These are phyloP conservation scores for Nasonia vitripennis DNA, from an alignment of 1,140 invertebrate species.

Conservation along the genomic window DNA sequence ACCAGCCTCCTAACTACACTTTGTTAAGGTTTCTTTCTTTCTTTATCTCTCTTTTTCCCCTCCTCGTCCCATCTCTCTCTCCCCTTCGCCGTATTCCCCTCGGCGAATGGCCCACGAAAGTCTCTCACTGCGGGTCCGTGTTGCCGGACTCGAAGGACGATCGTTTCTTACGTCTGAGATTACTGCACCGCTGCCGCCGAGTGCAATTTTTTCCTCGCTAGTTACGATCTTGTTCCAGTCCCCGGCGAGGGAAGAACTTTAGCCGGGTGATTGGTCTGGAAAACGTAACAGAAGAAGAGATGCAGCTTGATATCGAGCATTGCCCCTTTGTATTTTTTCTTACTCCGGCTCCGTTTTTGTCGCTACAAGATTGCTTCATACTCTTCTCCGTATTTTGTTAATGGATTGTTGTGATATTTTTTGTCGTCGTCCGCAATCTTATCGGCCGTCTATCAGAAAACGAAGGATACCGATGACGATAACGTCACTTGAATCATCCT, in stretches of 20 bases:
- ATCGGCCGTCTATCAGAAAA: background rate
- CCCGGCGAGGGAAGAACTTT: background rate
- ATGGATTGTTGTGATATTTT: background rate
- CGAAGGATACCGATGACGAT: too few relatives aligned
- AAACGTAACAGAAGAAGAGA: slow-evolving; percentile 1
- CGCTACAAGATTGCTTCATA: background rate
- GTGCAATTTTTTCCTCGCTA: background rate
- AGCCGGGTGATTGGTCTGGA: background rate
- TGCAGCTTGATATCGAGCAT: background rate
- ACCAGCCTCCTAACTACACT: slow-evolving; percentile 33
- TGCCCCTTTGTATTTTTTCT: background rate
- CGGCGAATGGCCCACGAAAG: slow-evolving; percentile 41
- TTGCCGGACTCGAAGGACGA: slow-evolving; percentile 31
- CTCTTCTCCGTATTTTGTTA: background rate
- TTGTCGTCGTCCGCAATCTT: background rate
- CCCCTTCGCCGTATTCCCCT: slow-evolving; percentile 7
- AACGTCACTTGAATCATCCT: background rate
- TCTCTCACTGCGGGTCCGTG: background rate
- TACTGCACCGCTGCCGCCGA: background rate
- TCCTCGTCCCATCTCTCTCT: background rate
- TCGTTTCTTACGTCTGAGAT: slow-evolving; percentile 21
- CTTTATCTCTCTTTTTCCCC: slow-evolving; percentile 27
- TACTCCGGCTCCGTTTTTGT: background rate
- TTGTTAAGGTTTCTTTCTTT: slow-evolving; percentile 41
- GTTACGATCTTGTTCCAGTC: slow-evolving; percentile 21